Conservation (phyloP, 1,140 invertebrate genomes). For the Caenorhabditis inopinata region DNA sequence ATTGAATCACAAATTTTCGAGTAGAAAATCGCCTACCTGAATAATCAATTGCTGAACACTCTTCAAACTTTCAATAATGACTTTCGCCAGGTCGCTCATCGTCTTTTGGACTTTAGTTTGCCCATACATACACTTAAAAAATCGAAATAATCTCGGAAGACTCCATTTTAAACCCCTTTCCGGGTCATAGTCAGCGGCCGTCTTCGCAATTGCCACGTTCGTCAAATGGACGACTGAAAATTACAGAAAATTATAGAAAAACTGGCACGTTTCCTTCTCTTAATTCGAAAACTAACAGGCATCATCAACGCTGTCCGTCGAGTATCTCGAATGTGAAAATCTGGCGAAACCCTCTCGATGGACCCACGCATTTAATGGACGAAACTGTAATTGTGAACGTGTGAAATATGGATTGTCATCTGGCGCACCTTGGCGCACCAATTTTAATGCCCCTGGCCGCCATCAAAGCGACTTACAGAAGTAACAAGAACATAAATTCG, state of each 20-base stretch:
- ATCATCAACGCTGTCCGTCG: constrained; percentile 69
- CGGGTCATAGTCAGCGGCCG: constrained; percentile 70
- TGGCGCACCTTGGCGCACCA: too few relatives aligned
- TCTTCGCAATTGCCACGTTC: constrained; percentile 70
- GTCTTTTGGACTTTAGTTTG: constrained; percentile 66
- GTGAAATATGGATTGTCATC: too few relatives aligned
- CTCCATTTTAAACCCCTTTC: constrained; percentile 71
- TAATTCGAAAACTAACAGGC: constrained; percentile 67
- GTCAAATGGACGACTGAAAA: constrained; percentile 69
- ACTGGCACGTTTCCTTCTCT: too few relatives aligned
- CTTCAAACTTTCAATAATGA: constrained; percentile 69
- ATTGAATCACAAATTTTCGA: not conserved
- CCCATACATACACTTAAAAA: constrained; percentile 68
- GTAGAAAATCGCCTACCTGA: constrained; percentile 59
- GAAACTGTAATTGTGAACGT: constrained; percentile 66
- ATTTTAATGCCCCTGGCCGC: too few relatives aligned
- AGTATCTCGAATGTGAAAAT: constrained; percentile 69
- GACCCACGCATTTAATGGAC: constrained; percentile 69
- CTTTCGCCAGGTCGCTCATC: constrained; percentile 68
- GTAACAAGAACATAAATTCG: constrained; percentile 69
- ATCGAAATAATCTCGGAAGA: constrained; percentile 67
- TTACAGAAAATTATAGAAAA: constrained; percentile 35
- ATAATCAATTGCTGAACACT: constrained; percentile 68
- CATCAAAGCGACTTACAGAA: too few relatives aligned
- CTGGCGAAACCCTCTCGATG: constrained; percentile 70